These are phyloP conservation scores for Lynx canadensis DNA, from an alignment of 2,113 vertebrate species.

Conservation along the genomic window DNA sequence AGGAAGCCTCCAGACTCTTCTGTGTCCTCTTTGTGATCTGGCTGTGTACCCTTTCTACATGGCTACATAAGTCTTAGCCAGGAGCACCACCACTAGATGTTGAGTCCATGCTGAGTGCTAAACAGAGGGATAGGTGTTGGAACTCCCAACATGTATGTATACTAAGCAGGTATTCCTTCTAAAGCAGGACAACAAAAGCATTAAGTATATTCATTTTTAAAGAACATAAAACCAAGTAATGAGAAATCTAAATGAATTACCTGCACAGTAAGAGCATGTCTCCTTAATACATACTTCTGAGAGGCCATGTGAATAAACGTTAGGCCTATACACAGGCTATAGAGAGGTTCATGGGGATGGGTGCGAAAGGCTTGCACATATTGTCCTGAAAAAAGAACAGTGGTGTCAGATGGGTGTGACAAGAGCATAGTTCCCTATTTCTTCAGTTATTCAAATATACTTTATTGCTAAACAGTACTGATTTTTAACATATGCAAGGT, in stretches of 20 bases:
- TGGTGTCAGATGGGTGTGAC: background rate
- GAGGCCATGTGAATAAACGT: conserved; percentile 99
- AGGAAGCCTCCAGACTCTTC: background rate
- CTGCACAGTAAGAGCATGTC: conserved; percentile 95
- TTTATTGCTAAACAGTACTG: conserved; percentile 39
- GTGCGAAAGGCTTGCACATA: conserved; percentile 95
- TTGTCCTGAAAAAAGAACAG: conserved; percentile 89
- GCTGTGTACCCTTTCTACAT: background rate
- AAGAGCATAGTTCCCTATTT: background rate
- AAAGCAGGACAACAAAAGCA: background rate
- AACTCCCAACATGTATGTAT: background rate
- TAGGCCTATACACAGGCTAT: conserved; percentile 94
- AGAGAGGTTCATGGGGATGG: conserved; percentile 90
- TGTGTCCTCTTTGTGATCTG: background rate
- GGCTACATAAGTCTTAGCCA: background rate
- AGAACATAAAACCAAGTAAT: background rate
- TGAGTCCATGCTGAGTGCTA: background rate
- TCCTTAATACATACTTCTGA: conserved; percentile 95
- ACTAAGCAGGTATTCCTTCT: background rate
- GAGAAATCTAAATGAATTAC: conserved; percentile 81
- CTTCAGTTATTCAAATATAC: background rate
- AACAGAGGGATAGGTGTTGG: background rate
- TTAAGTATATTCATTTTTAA: background rate
- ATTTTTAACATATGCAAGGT: background rate
- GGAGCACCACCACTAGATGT: no score